phyloP scores from a whole-genome alignment of 37 sponge, comb jelly and placozoan species.

The Crambe crambe region DNA sequence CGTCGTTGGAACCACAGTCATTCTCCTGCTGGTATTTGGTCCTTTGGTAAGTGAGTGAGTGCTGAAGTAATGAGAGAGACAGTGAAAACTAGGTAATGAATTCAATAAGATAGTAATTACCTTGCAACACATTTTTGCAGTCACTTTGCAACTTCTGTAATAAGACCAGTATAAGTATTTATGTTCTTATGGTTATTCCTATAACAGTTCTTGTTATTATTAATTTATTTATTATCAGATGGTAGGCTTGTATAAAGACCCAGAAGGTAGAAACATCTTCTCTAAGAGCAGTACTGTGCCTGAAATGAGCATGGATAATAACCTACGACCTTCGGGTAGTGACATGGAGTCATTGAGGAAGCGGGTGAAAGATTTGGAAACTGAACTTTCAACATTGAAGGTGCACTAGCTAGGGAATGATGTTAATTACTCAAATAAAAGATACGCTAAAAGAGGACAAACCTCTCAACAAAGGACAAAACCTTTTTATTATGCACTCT shows the following conservation, averaged over 20 bases:
- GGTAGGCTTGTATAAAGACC: conserved; percentile 43
- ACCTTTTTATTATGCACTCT: too few species aligned
- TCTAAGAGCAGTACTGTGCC: neutral
- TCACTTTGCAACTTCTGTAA: neutral
- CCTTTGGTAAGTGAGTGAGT: conserved; percentile 31
- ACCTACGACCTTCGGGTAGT: neutral
- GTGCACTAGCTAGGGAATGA: neutral
- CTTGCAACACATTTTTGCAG: too few species aligned
- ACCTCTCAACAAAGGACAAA: too few species aligned
- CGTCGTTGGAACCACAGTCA: conserved; percentile 27
- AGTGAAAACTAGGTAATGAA: neutral
- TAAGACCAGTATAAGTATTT: neutral
- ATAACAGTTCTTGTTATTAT: neutral
- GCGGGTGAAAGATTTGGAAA: neutral
- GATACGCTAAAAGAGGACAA: too few species aligned
- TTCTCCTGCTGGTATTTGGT: conserved; percentile 46
- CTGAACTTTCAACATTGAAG: neutral
- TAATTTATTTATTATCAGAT: conserved; percentile 9
- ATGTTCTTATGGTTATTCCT: neutral
- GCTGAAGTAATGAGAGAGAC: too few species aligned
- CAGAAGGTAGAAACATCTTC: conserved; percentile 27
- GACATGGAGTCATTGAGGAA: neutral
- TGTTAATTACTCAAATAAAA: too few species aligned
- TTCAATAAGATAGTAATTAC: neutral
- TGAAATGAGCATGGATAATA: neutral